Evolutionary conservation across 2,797 vertebrate species (phyloP), one percentile per base, ranked within the genome.

Genomic region (Syngnathus acus): DNA sequence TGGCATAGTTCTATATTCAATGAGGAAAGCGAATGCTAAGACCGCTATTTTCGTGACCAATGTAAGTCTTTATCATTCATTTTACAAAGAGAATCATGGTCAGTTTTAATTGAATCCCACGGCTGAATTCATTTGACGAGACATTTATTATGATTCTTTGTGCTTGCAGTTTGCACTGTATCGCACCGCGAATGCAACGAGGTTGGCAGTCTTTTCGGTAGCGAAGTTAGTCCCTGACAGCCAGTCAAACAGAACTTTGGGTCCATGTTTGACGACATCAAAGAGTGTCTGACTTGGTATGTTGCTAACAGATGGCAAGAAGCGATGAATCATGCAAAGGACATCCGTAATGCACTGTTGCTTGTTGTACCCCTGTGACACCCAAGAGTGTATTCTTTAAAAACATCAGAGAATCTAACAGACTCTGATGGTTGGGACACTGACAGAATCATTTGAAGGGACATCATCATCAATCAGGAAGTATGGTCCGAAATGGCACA

Each of bases 201-300:
- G 57, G 37, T 19, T 59, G 57, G 19, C 57, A 9, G 57, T 59
- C 57, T 39, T 59, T 59, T 37, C n/a, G 57, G 57, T 37, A 59
- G 32, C 32, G 3, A 32, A 57, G 54, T 26, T 2, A 21, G 26
- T 57, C 54, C 21, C 23, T 57, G 6, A 37, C 26, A 58, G 32
- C 32, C 55, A 58, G 32, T 58, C 7, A 38, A 58, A 58, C 32
- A 38, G 14, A 16, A 58, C 55, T 58, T 23, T 58, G 51, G n/a
- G 38, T 59, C 17, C 38, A 19, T 6, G 6, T 59, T 19, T 19
- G 37, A 19, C 37, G 1, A 39, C 57, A 59, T 59, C 57, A 59
- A 59, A 58, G 37, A n/a, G 37, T 59, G 39, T 59, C 39, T 9
- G 3, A 39, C 57, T 39, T 32, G 26, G 26, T 32, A 32, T 32